Evolutionary conservation across 2,888 invertebrate species (phyloP).

Genomic region (Dugesia japonica): DNA sequence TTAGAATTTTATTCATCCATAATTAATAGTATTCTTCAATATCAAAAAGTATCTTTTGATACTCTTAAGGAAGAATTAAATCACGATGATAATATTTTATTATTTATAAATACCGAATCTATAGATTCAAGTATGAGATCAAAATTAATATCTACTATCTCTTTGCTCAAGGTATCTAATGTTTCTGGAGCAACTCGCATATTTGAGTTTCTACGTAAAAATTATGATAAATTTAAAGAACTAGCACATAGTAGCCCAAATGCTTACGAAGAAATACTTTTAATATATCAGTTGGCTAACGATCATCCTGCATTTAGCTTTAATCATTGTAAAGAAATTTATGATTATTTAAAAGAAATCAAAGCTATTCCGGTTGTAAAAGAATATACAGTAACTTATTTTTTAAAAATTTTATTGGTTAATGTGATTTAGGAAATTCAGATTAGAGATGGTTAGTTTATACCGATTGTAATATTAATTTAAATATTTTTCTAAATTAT

Average conservation of each 20-base stretch:
- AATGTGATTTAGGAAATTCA: conserved; percentile 6
- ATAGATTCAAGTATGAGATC: neutral
- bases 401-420: no score
- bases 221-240: neutral
- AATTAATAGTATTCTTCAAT: neutral
- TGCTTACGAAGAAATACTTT: neutral
- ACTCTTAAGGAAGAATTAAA: conserved; percentile 1
- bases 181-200: neutral
- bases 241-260: neutral
- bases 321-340: neutral
- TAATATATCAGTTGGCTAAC: neutral
- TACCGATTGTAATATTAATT: neutral
- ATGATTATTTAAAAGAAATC: neutral
- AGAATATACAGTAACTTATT: neutral
- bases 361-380: neutral
- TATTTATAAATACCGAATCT: neutral
- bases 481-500: no score
- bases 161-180: neutral
- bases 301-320: neutral
- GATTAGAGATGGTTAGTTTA: neutral
- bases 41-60: neutral
- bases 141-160: neutral
- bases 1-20: neutral
- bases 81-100: neutral
- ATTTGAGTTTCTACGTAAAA: neutral